phyloP scores from a whole-genome alignment of 2,797 vertebrate genomes.

The Erethizon dorsatum region DNA sequence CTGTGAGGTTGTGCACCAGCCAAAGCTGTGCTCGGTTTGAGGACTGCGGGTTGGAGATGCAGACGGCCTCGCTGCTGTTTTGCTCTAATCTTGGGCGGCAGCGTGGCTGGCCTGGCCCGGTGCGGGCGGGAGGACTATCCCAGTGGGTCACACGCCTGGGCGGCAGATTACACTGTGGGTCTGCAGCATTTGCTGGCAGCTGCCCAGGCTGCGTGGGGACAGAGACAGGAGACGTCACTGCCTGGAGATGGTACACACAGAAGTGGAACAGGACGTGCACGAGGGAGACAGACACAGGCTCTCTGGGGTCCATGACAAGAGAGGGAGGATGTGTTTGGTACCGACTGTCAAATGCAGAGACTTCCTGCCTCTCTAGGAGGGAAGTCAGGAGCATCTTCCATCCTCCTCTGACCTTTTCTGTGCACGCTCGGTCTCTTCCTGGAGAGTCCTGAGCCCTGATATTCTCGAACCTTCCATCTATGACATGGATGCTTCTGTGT shows the following conservation, averaged over 20 bases:
- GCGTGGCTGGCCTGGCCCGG: background rate
- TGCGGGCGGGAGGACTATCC: background rate
- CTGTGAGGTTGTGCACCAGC: background rate
- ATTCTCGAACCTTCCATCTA: background rate
- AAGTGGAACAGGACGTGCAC: background rate
- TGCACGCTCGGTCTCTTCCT: background rate
- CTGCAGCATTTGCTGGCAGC: background rate
- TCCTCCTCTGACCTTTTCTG: background rate
- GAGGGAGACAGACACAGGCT: background rate
- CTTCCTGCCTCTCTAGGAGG: background rate
- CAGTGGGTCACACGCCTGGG: rapidly evolving
- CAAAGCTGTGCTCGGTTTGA: background rate
- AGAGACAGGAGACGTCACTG: background rate
- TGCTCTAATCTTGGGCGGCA: rapidly evolving
- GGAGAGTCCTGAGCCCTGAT: too few species aligned
- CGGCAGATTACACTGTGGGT: background rate
- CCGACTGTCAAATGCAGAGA: background rate
- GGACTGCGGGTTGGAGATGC: background rate
- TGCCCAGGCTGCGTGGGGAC: too few species aligned
- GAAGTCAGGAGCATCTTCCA: background rate
- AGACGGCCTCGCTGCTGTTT: rapidly evolving
- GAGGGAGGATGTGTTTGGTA: background rate
- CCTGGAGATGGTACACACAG: background rate
- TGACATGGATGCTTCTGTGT: background rate
- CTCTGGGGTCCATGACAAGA: background rate